Evolutionary conservation across 2,113 vertebrate genomes (phyloP).

Genomic region (Acanthisitta chloris): DNA sequence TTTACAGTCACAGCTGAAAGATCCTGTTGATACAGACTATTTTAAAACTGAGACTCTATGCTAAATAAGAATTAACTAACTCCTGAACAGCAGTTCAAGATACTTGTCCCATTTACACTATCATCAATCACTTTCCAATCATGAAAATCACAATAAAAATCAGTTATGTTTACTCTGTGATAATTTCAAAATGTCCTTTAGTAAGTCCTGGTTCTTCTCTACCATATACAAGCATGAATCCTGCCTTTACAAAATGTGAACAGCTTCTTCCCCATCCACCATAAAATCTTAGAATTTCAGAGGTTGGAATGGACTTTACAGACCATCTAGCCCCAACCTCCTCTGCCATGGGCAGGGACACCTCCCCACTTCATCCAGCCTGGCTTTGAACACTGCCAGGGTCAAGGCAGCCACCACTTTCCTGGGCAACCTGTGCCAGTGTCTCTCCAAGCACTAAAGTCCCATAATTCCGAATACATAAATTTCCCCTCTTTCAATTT

Average conservation of each 20-base stretch:
- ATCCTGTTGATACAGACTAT: not conserved
- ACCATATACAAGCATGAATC: not conserved
- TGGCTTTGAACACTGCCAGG: too few species aligned
- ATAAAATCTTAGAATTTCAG: too few species aligned
- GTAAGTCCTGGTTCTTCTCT: not conserved
- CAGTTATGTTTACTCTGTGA: not conserved
- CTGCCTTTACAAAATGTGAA: fast-evolving
- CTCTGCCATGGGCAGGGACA: too few species aligned
- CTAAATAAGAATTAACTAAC: not conserved
- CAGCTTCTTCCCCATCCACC: not conserved
- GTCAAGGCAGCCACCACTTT: too few species aligned
- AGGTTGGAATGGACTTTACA: too few species aligned
- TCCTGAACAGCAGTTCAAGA: not conserved
- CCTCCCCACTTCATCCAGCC: too few species aligned
- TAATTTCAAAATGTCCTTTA: not conserved
- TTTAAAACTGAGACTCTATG: not conserved
- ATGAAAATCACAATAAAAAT: not conserved
- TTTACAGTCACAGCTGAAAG: not conserved
- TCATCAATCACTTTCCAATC: not conserved
- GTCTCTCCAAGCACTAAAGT: too few species aligned
- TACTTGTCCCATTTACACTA: not conserved
- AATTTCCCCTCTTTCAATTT: too few species aligned
- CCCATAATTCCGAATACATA: too few species aligned
- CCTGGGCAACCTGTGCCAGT: too few species aligned
- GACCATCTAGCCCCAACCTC: too few species aligned